phyloP scores from a whole-genome alignment of 2,113 vertebrate species.

The Chloropsis hardwickii region DNA sequence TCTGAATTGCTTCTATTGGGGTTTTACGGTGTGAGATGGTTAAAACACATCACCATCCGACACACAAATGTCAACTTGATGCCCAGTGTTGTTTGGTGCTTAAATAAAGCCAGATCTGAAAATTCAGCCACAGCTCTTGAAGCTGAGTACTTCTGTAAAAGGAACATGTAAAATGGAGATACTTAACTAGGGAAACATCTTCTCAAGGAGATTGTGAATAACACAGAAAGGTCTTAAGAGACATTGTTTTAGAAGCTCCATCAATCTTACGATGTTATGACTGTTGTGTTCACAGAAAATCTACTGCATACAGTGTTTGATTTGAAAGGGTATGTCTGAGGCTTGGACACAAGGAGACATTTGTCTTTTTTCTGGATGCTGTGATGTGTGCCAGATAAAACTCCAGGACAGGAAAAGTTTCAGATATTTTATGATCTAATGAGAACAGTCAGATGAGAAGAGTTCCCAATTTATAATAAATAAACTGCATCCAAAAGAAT shows the following conservation, averaged over 20 bases:
- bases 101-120: not conserved
- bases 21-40: not conserved
- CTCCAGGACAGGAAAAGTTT: not conserved
- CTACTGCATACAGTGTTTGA: not conserved
- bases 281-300: not conserved
- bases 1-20: not conserved
- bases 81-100: not conserved
- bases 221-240: not conserved
- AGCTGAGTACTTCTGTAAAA: not conserved
- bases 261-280: not conserved
- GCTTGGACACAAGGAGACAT: not conserved
- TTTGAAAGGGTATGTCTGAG: not conserved
- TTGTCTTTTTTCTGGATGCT: not conserved
- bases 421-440: not conserved
- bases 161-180: not conserved
- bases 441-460: not conserved
- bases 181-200: not conserved
- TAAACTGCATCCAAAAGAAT: not conserved
- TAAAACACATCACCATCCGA: not conserved
- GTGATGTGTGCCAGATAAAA: not conserved
- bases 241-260: not conserved
- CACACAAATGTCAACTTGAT: not conserved
- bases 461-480: not conserved
- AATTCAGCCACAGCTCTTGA: not conserved
- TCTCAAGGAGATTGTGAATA: not conserved